Base-by-base conservation (phyloP, 2,888 invertebrate genomes). In the Scaptomyza parva region DNA sequence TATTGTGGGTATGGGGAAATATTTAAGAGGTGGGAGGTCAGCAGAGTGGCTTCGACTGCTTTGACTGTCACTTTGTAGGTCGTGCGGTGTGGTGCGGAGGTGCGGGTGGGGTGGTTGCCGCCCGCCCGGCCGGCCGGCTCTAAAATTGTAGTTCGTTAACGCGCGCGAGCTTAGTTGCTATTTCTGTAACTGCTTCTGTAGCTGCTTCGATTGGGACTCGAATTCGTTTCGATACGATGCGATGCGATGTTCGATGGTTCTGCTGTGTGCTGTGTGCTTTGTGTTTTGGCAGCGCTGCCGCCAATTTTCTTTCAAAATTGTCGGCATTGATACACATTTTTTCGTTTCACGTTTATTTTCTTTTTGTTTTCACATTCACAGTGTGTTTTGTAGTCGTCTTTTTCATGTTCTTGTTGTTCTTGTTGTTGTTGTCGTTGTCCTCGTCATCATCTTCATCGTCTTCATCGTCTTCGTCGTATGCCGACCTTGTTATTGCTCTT, bases 251-350 rank as follows among this genome's bases (percentile, higher is more conserved):
- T 26, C 26, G 26, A 8, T 28, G 28, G 28, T 6, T 28, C 9
- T 3, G 8, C 2, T 28, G 28, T 6, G 28, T 6, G n/a, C n/a
- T n/a, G n/a, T n/a, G n/a, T n/a, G n/a, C n/a, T n/a, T 14, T 18
- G 11, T 26, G 7, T 33, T 30, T 8, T 44, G 24, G 52, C 45
- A 30, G 50, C 28, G 59, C 59, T 54, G 55, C 55, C 43, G 40
- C 35, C 44, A 80, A 73, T 84, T 65, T 78, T 81, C 81, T 30
- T 57, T 39, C 24, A 28, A 72, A 68, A 77, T 69, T 84, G n/a
- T 81, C 68, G 78, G 69, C 69, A 83, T 86, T 68, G 79, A 86
- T 85, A 78, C 86, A 78, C n/a, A n/a, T n/a, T 82, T 85, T 80
- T 75, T 87, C 75, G 68, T 75, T 85, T 85, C 58, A 58, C 28